Percentiles rank a stretch among this genome's conserved stretches.
Evolutionary conservation across 2,113 vertebrate genomes (phyloP).

Genomic region (Antidorcas marsupialis): DNA sequence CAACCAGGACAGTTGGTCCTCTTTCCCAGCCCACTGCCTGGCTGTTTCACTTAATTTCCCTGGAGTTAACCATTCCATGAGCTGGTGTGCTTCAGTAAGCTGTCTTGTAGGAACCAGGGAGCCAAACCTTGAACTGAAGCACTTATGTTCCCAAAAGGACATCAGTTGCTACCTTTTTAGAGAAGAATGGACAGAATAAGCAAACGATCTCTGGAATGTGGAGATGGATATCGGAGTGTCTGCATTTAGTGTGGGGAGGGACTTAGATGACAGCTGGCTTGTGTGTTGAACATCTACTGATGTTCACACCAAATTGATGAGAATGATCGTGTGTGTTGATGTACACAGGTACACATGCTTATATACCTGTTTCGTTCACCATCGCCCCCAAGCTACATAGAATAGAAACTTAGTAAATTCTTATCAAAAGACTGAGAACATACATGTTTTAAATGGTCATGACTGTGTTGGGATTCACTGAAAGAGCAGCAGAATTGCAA

Average conservation of each 20-base stretch:
- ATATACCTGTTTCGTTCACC: too few relatives aligned
- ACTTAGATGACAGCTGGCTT: background rate
- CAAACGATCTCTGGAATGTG: background rate
- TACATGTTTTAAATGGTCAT: fast-evolving
- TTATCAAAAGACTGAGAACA: background rate
- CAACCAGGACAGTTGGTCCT: background rate
- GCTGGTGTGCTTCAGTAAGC: background rate
- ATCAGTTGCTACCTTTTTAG: background rate
- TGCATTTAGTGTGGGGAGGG: background rate
- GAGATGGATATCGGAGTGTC: fast-evolving
- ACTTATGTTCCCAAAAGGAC: background rate
- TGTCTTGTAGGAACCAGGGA: background rate
- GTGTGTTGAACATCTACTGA: background rate
- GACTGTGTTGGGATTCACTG: too few relatives aligned
- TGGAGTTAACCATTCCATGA: background rate
- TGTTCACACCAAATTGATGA: fast-evolving
- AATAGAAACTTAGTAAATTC: background rate
- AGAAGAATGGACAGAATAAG: background rate
- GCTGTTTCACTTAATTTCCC: fast-evolving
- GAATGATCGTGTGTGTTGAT: fast-evolving
- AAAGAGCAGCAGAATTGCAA: too few relatives aligned
- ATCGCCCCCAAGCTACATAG: background rate
- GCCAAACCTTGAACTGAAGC: background rate
- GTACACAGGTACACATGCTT: background rate
- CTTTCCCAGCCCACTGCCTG: background rate